Conservation (phyloP, 2,888 invertebrate species). For the Pammene aurita region DNA sequence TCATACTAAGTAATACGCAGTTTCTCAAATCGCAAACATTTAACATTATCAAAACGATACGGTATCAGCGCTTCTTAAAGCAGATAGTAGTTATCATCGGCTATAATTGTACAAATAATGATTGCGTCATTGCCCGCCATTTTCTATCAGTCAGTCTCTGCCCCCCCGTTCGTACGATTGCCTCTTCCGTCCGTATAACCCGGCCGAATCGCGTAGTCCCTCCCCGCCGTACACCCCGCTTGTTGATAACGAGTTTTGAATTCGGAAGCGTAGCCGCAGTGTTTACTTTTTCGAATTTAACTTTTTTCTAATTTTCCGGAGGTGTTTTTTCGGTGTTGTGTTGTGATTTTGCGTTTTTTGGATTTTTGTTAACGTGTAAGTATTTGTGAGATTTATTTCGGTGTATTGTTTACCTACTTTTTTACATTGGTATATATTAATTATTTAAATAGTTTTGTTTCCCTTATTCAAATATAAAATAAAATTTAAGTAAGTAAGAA, state of each 20-base stretch:
- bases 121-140: slow-evolving; percentile 10
- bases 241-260: not conserved
- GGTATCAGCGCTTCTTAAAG: slow-evolving; percentile 20
- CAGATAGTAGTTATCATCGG: slow-evolving; percentile 21
- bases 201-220: slow-evolving; percentile 7
- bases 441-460: not conserved
- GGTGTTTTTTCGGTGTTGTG: slow-evolving; percentile 24
- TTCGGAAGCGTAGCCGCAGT: slow-evolving; percentile 14
- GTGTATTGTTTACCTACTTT: not conserved
- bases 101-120: slow-evolving; percentile 11
- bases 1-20: too few relatives aligned
- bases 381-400: not conserved
- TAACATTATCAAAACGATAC: not conserved
- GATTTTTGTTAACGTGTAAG: slow-evolving; percentile 17
- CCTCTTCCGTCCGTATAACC: slow-evolving; percentile 15
- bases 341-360: slow-evolving; percentile 8
- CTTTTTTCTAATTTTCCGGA: slow-evolving; percentile 1
- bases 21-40: too few relatives aligned
- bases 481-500: not conserved
- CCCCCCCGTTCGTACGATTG: slow-evolving; percentile 9
- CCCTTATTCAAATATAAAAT: too few relatives aligned
- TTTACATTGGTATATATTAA: not conserved
- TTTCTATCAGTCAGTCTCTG: slow-evolving; percentile 17
- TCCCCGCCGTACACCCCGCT: not conserved
- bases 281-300: slow-evolving; percentile 23